Evolutionary conservation across 2,888 invertebrate species (phyloP), one percentile per base, ranked within the genome.

Genomic region (Orthonevra nobilis): DNA sequence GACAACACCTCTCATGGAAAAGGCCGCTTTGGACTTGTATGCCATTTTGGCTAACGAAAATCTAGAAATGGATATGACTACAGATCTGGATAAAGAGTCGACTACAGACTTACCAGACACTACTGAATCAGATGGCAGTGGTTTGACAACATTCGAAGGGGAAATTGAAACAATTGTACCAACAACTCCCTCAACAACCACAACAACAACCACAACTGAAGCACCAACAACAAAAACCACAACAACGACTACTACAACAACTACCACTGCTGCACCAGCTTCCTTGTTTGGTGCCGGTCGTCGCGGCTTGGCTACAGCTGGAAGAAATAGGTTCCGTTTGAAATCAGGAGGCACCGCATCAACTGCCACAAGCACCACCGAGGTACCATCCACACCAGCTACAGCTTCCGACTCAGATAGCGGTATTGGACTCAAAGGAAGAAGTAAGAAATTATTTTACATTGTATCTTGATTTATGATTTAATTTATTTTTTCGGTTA

Each of bases 21-120:
- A 95, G 89, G 94, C 94, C 0, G 96, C 95, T 7, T 89, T 95
- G 9, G 96, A 96, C 83, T 89, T 96, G 44, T 96, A 96, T 85
- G 96, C 96, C 0, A 94, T 95, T 83, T 90, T 95, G 50, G 92
- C 92, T 7, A 91, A 92, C 14, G 92, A 92, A 83, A 92, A 92
- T 82, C 87, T 91, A 17, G 92, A 92, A 81, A 92, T 86, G 82
- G 89, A 89, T 23, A 89, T 82, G 23, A 89, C 83, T 50, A 88
- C 89, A 0, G 90, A 90, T 54, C 86, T 58, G 0, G 86, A 86
- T 17, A 82, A 83, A 2, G 85, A 84, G 4, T 81, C 82, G 0
- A 88, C 89, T 0, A 89, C 89, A 0, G 74, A 85, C 1, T 69
- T 83, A 34, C 84, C 87, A 0, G 88, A 89, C n/a, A 83, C 84